A percentile compares a stretch with the other conserved stretches of the same genome.
phyloP scores from a whole-genome alignment of 2,888 invertebrate genomes.

The Tetragonula carbonaria region DNA sequence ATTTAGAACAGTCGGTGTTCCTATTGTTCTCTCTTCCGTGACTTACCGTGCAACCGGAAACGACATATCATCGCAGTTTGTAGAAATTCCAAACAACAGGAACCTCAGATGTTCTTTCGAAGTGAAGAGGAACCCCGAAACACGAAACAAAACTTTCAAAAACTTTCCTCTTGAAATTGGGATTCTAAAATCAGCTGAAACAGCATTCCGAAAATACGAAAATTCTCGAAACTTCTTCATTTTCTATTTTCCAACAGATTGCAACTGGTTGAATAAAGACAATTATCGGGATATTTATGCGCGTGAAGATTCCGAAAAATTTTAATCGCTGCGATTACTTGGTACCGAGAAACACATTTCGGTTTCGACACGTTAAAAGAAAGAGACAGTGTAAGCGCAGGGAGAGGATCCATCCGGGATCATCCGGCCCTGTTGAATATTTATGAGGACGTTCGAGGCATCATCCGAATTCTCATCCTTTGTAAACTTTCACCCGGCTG shows the following conservation, averaged over 20 bases:
- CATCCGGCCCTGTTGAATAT: slow-evolving; percentile 55
- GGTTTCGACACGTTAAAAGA: neutral
- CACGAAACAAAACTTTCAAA: too few relatives aligned
- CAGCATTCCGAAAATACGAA: too few relatives aligned
- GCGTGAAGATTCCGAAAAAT: neutral
- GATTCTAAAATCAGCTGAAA: too few relatives aligned
- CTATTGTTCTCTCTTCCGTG: too few relatives aligned
- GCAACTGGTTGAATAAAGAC: too few relatives aligned
- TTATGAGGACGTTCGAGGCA: slow-evolving; percentile 53
- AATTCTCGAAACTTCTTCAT: too few relatives aligned
- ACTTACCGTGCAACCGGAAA: neutral
- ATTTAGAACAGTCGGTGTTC: neutral
- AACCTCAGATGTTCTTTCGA: too few relatives aligned
- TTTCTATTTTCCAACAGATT: too few relatives aligned
- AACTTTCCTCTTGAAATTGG: too few relatives aligned
- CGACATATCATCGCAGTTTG: neutral
- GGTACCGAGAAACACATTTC: neutral
- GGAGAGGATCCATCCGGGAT: slow-evolving; percentile 33
- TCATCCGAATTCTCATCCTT: slow-evolving; percentile 67
- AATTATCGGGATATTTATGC: too few relatives aligned
- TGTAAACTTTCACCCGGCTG: slow-evolving; percentile 67
- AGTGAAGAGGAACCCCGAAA: too few relatives aligned
- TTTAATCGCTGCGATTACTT: too few relatives aligned
- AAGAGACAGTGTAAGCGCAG: neutral
- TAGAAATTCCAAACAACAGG: neutral